Base-by-base conservation (phyloP, 2,888 invertebrate genomes). In the Pristionchus japonicus region DNA sequence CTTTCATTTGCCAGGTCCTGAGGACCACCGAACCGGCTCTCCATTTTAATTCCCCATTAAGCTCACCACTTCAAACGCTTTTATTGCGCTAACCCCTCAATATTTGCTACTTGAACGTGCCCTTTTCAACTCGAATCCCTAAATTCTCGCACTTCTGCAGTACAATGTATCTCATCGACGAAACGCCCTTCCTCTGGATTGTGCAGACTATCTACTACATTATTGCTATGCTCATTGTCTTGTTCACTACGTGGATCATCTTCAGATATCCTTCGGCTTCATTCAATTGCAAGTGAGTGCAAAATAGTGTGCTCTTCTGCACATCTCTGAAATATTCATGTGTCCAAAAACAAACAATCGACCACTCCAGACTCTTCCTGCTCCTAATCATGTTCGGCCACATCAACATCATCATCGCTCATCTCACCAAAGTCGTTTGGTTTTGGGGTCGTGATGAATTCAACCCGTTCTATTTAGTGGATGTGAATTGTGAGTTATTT, bases 351-450 rank as follows among this genome's bases (percentile, higher is more conserved):
- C n/a, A n/a, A n/a, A n/a, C n/a, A n/a, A n/a, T n/a, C n/a, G n/a
- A n/a, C n/a, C n/a, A n/a, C n/a, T 34, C 6, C 74, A 74, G 74
- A 40, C 37, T 40, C 20, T 43, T 74, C n/a, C 74, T 74, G 4
- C 74, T 74, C 20, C 40, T 74, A 23, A 40, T 74, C 31, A 74
- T 74, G 74, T 74, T 74, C 74, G 74, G 74, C 20, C 74, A 74
- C 43, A 13, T 74, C 43, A 37, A 74, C 40, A 13, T 74, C 40
- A 37, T 74, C 43, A 37, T 74, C 20, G 40, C 40, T n/a, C 74
- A 74, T 40, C 43, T 74, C 40, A 40, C 37, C 20, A 74, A 74
- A 31, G 43, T 74, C 3, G 43, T 40, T 1, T 74, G 74, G 74
- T 74, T 74, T 13, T 20, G 13, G 20, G 40, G 23, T 2, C 37